Percentiles rank a stretch among this genome's conserved stretches.
Evolutionary conservation across 2,888 invertebrate species (phyloP).

Genomic region (Encarsia formosa): DNA sequence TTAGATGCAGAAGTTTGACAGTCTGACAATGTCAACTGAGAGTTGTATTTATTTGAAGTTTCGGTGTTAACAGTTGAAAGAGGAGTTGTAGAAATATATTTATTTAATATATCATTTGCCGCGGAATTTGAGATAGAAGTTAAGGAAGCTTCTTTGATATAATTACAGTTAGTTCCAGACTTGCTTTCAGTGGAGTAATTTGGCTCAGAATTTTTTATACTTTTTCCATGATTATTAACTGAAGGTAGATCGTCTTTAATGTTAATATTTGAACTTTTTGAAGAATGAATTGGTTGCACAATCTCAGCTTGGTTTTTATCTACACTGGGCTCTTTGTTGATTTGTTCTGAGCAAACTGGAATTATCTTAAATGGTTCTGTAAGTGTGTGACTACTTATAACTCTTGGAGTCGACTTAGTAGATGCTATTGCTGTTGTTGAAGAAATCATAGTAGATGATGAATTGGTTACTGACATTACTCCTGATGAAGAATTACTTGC

Average conservation of each 20-base stretch:
- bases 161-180: conserved; percentile 25
- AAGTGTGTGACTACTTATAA: conserved; percentile 41
- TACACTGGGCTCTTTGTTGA: conserved; percentile 11
- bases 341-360: conserved; percentile 29
- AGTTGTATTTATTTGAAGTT: conserved; percentile 19
- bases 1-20: conserved; percentile 26
- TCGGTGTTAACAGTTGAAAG: conserved; percentile 14
- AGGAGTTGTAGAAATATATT: conserved; percentile 27
- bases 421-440: conserved; percentile 2
- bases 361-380: conserved; percentile 45
- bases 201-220: conserved; percentile 7
- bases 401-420: conserved; percentile 41
- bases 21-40: conserved; percentile 23
- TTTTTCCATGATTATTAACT: not conserved
- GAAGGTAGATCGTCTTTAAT: conserved; percentile 1
- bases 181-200: conserved; percentile 16
- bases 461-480: not conserved
- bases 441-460: conserved; percentile 5
- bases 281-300: conserved; percentile 4
- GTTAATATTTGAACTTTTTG: conserved; percentile 1
- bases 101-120: conserved; percentile 26
- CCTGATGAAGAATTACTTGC: not conserved
- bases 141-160: conserved; percentile 21
- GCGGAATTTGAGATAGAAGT: conserved; percentile 22
- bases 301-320: not conserved